Evolutionary conservation across 2,888 invertebrate species (phyloP).

Genomic region (Herminia tarsipennalis): DNA sequence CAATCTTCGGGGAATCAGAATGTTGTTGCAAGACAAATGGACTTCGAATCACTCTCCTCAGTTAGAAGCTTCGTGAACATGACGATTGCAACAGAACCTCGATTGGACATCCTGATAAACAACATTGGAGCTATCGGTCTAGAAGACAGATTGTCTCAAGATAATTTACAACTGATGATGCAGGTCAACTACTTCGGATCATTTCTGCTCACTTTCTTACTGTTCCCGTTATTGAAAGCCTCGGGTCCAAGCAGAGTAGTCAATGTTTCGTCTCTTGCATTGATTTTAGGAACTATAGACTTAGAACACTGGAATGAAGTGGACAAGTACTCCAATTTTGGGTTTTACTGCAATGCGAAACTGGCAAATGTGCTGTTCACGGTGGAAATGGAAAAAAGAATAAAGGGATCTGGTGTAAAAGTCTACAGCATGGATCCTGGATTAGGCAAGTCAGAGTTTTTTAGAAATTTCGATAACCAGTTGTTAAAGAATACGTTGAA

Average conservation of each 20-base stretch:
- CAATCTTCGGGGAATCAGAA: slow-evolving; percentile 51
- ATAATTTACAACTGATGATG: slow-evolving; percentile 87
- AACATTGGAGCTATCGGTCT: slow-evolving; percentile 81
- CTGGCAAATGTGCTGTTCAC: slow-evolving; percentile 62
- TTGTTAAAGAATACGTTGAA: slow-evolving; percentile 48
- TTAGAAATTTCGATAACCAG: slow-evolving; percentile 80
- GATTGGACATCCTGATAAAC: slow-evolving; percentile 76
- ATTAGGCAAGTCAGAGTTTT: slow-evolving; percentile 91
- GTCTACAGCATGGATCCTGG: slow-evolving; percentile 94
- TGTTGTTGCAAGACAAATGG: slow-evolving; percentile 67
- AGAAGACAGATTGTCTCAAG: slow-evolving; percentile 79
- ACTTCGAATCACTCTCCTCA: slow-evolving; percentile 80
- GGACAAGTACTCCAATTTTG: slow-evolving; percentile 85
- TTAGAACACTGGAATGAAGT: slow-evolving; percentile 90
- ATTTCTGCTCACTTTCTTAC: slow-evolving; percentile 64
- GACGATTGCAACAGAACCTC: slow-evolving; percentile 74
- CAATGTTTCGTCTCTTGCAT: slow-evolving; percentile 81
- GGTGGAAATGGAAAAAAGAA: slow-evolving; percentile 81
- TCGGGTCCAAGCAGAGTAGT: slow-evolving; percentile 69
- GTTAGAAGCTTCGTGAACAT: slow-evolving; percentile 85
- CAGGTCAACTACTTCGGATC: slow-evolving; percentile 81
- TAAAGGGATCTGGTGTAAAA: slow-evolving; percentile 85
- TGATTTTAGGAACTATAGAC: slow-evolving; percentile 89
- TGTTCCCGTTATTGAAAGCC: slow-evolving; percentile 60
- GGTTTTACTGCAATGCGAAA: slow-evolving; percentile 81